These are phyloP conservation scores for Cavia aperea DNA, from an alignment of 2,113 vertebrate genomes.

Conservation along the genomic window DNA sequence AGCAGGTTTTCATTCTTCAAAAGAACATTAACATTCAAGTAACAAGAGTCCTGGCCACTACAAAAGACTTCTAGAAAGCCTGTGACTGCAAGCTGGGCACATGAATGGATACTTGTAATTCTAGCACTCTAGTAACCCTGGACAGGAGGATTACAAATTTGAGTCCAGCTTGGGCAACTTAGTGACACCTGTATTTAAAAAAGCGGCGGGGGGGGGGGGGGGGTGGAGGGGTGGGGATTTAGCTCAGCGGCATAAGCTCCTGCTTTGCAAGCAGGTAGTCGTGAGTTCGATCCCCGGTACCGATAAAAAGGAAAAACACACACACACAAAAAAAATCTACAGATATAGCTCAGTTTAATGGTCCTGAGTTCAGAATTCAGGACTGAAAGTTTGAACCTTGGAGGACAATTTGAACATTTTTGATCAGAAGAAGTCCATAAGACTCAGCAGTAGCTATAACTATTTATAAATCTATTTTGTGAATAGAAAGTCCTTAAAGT, in stretches of 20 bases:
- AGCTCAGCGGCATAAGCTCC: no score
- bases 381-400: not conserved
- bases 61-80: slow-evolving; percentile 2
- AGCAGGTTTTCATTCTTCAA: not conserved
- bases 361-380: not conserved
- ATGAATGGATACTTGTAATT: not conserved
- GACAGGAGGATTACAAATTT: not conserved
- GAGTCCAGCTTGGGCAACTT: not conserved
- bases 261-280: no score
- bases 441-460: not conserved
- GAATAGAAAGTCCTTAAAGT: not conserved
- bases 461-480: slow-evolving; percentile 10
- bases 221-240: no score
- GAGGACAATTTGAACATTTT: slow-evolving; percentile 17
- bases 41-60: not conserved
- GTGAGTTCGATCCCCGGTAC: no score
- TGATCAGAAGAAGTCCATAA: not conserved
- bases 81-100: not conserved
- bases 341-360: not conserved
- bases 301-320: no score
- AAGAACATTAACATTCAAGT: not conserved
- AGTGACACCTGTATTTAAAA: not conserved
- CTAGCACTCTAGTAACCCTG: not conserved
- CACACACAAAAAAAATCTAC: not conserved
- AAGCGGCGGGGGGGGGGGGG: no score